Conservation (phyloP, 2,113 vertebrate species). For the Spilogale gracilis region DNA sequence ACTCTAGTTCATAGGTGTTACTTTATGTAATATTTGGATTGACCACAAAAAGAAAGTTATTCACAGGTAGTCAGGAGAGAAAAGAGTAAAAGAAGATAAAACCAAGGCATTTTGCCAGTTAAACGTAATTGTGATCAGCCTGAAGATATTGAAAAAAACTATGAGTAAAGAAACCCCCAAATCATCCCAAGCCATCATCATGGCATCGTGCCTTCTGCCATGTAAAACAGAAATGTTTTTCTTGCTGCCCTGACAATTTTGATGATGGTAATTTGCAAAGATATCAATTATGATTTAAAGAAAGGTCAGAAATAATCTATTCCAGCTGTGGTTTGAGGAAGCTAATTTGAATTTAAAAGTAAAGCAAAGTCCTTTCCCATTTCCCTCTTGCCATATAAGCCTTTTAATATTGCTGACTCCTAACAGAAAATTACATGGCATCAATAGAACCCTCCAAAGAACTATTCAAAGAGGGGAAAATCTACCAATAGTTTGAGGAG, state of each 20-base stretch:
- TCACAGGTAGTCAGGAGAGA: neutral
- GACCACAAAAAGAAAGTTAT: neutral
- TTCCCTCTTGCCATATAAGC: constrained; percentile 38
- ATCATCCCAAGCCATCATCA: neutral
- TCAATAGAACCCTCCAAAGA: neutral
- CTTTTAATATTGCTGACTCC: constrained; percentile 25
- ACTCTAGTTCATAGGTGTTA: neutral
- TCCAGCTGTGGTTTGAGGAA: constrained; percentile 68
- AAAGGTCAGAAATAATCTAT: constrained; percentile 81
- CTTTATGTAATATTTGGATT: neutral
- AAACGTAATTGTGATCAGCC: neutral
- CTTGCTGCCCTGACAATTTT: constrained; percentile 56
- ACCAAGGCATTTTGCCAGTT: neutral
- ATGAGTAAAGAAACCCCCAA: neutral
- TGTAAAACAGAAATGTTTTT: constrained; percentile 53
- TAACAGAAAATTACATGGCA: neutral
- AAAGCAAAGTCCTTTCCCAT: neutral
- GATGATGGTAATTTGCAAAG: constrained; percentile 71
- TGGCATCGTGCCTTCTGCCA: neutral
- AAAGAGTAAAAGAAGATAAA: neutral
- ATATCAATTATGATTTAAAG: constrained; percentile 82
- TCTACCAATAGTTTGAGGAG: neutral
- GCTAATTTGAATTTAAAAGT: constrained; percentile 68
- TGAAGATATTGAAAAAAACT: constrained; percentile 13
- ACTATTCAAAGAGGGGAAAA: neutral